Conservation (phyloP, 2,797 vertebrate species). For the Anabas testudineus region DNA sequence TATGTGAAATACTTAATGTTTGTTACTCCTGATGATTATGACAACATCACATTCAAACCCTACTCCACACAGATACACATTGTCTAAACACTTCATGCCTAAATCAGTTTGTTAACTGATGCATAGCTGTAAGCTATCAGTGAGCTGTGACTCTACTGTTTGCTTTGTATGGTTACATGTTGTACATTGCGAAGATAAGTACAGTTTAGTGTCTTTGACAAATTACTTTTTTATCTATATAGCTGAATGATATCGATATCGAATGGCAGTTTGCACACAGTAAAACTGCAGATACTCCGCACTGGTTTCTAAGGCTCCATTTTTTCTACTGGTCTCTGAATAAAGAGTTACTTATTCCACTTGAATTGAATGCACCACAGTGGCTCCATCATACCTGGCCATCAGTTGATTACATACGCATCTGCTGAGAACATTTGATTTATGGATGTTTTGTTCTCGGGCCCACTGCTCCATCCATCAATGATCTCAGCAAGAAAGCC, state of each 20-base stretch:
- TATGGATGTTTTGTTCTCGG: slow-evolving; percentile 44
- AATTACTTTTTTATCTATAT: neutral
- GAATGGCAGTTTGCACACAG: no score
- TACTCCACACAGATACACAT: neutral
- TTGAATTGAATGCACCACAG: slow-evolving; percentile 42
- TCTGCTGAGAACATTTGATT: slow-evolving; percentile 56
- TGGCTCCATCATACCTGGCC: slow-evolving; percentile 32
- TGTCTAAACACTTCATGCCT: slow-evolving; percentile 52
- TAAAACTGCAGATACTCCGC: no score
- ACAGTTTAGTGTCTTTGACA: neutral
- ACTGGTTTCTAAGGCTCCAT: slow-evolving; percentile 13
- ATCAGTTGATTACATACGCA: slow-evolving; percentile 45
- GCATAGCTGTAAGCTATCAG: slow-evolving; percentile 3
- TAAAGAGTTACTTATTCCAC: slow-evolving; percentile 44
- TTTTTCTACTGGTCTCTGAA: slow-evolving; percentile 26
- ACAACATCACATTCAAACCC: no score
- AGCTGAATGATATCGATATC: no score
- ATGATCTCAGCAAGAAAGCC: neutral
- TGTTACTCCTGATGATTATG: no score
- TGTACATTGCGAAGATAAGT: neutral
- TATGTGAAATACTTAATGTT: no score
- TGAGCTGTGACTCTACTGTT: neutral
- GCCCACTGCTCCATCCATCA: neutral
- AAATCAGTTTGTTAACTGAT: slow-evolving; percentile 29
- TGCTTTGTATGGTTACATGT: slow-evolving; percentile 3